Base-by-base conservation (phyloP, 2,797 vertebrate genomes). In the Artibeus lituratus region DNA sequence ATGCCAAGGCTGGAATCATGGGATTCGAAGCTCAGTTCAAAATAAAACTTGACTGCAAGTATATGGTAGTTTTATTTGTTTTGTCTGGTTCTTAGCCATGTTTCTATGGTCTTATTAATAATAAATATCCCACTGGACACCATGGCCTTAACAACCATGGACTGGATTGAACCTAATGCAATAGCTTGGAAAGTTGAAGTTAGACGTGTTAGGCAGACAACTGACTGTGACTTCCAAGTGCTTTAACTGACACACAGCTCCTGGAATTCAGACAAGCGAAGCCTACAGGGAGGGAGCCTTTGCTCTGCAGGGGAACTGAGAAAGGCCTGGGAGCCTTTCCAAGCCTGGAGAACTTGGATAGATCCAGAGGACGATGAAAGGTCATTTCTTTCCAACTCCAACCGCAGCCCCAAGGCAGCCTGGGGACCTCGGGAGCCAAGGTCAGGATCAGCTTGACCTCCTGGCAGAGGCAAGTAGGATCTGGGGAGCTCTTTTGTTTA, bases 211-310 rank as follows among this genome's bases (percentile, higher is more conserved):
- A 62, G 67, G 44, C 70, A 94, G 59, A 87, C 87, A 97, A 90
- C 12, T 7, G 26, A 55, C 55, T 37, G 8, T 57, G 51, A 88
- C 84, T 82, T 96, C 67, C 39, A 87, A 96, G 51, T 47, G 14
- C 44, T 81, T 83, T 96, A 57, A 87, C 18, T 94, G 94, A 95
- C 53, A 77, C 19, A 24, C 4, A 39, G 82, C 44, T 29, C 67
- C 85, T 84, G 96, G 88, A 96, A 70, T 83, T 82, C 82, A 89
- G 88, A 96, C 88, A 96, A 96, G 69, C 91, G 67, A 82, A 82
- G 55, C n/a, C 85, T 78, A 0, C 51, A 76, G 96, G 88, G 94
- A 76, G 96, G 88, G 94, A 94, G 62, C 47, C 83, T 86, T 29
- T 92, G 26, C 39, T 97, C 83, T 87, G 82, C 65, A 55, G 47